Percentiles rank a stretch among this genome's conserved stretches.
These are phyloP conservation scores for Xestobium rufovillosum DNA, from an alignment of 2,888 invertebrate genomes.

Conservation along the genomic window DNA sequence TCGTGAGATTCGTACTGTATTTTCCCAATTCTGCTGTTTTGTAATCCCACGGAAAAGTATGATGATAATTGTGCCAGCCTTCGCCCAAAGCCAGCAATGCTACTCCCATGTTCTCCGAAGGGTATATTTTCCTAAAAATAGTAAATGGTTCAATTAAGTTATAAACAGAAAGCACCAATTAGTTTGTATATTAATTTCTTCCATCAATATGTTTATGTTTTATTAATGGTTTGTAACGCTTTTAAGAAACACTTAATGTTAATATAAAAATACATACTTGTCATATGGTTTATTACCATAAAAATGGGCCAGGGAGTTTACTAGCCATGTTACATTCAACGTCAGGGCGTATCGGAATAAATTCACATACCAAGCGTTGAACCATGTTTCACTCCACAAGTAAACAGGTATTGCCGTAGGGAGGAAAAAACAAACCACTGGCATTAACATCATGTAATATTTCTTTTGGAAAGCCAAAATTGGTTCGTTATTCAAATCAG, in stretches of 20 bases:
- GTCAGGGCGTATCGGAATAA: constrained; percentile 3
- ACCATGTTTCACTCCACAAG: not conserved
- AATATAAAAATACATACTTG: constrained; percentile 1
- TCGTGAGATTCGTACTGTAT: constrained; percentile 65
- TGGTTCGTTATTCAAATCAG: not conserved
- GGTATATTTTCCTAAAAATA: constrained; percentile 53
- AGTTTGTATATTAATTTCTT: too few relatives aligned
- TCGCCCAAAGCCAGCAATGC: constrained; percentile 63
- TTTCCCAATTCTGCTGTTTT: constrained; percentile 73
- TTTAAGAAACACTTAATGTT: too few relatives aligned
- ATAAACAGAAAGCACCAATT: too few relatives aligned
- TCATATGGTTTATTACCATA: not conserved
- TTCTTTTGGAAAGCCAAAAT: constrained; percentile 1
- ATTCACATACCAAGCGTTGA: not conserved
- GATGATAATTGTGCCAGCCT: constrained; percentile 86
- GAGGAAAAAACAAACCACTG: not conserved
- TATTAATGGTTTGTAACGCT: too few relatives aligned
- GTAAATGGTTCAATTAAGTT: too few relatives aligned
- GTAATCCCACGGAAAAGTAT: constrained; percentile 81
- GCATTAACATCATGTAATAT: not conserved
- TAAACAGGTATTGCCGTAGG: not conserved
- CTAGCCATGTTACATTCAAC: not conserved
- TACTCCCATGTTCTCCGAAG: constrained; percentile 63
- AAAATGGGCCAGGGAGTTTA: not conserved
- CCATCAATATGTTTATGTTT: too few relatives aligned